Conservation (phyloP, 2,113 vertebrate genomes). For the Apteryx mantelli region DNA sequence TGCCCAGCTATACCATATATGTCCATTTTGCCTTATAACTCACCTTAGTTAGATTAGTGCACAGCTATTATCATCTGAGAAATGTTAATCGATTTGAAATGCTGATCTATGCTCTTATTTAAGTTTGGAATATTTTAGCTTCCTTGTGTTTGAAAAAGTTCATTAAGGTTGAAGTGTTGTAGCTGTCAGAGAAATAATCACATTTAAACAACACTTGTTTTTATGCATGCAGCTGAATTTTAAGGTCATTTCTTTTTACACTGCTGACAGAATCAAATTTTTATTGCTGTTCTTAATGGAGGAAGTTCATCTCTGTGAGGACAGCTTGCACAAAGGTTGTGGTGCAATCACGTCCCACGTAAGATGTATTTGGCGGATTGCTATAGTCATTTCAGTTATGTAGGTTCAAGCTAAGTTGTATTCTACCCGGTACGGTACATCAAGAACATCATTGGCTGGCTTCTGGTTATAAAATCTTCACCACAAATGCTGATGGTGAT, state of each 20-base stretch:
- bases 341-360: background rate
- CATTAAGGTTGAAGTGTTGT: background rate
- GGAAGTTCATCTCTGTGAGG: background rate
- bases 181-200: background rate
- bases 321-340: background rate
- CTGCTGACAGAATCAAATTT: background rate
- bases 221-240: background rate
- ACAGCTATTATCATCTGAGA: background rate
- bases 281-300: background rate
- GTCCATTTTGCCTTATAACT: background rate
- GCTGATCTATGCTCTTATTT: background rate
- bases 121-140: conserved; percentile 11
- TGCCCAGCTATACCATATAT: background rate
- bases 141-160: background rate
- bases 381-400: background rate
- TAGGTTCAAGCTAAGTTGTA: background rate
- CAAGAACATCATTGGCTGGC: background rate
- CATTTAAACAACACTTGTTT: background rate
- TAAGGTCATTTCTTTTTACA: background rate
- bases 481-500: background rate
- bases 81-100: background rate
- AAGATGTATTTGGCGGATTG: background rate
- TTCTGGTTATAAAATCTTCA: background rate
- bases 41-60: background rate
- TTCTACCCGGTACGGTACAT: background rate